Evolutionary conservation across 2,888 invertebrate species (phyloP).

Genomic region (Tenthredo distinguenda): DNA sequence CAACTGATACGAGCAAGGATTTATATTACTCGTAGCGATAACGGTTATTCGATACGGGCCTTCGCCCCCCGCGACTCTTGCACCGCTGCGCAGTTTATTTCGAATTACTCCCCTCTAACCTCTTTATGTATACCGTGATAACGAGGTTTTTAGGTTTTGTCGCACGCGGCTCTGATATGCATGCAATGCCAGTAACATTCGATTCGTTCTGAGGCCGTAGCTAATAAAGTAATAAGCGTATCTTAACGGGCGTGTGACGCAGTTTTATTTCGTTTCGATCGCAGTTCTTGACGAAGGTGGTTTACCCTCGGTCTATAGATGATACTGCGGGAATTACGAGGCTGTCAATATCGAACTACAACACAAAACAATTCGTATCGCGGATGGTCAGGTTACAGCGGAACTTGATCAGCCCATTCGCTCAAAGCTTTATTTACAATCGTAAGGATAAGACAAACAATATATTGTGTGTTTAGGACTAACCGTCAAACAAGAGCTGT

Average conservation of each 20-base stretch:
- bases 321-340: background rate
- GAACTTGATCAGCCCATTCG: background rate
- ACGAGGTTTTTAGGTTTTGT: conserved; percentile 17
- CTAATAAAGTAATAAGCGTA: conserved; percentile 33
- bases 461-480: conserved; percentile 27
- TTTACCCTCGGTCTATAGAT: background rate
- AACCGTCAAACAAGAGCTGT: conserved; percentile 24
- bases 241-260: conserved; percentile 14
- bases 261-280: conserved; percentile 1
- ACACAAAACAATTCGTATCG: conserved; percentile 5
- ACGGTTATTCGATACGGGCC: conserved; percentile 32
- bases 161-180: conserved; percentile 3
- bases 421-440: conserved; percentile 26
- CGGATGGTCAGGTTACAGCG: background rate
- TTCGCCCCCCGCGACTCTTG: background rate
- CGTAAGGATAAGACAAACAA: conserved; percentile 20
- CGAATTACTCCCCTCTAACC: conserved; percentile 21
- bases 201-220: background rate
- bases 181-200: background rate
- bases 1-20: conserved; percentile 33
- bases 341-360: conserved; percentile 3
- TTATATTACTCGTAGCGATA: conserved; percentile 23
- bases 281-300: background rate
- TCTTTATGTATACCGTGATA: conserved; percentile 23
- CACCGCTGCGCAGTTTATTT: conserved; percentile 26